Evolutionary conservation across 1,140 invertebrate genomes (phyloP), one percentile per base, ranked within the genome.

Genomic region (Drosophila subobscura): DNA sequence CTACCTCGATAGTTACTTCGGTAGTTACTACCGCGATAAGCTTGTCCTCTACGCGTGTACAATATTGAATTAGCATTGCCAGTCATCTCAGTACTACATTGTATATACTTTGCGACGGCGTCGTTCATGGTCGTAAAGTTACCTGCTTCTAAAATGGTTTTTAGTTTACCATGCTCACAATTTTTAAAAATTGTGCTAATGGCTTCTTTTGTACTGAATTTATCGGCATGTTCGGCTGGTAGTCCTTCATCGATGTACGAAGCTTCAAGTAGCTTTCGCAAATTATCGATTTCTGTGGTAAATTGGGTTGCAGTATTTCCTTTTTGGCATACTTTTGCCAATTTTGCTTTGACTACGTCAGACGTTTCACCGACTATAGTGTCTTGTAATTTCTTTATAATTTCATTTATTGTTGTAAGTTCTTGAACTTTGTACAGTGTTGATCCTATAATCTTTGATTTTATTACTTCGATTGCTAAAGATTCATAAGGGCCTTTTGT

Each of bases 361-460:
- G 25, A 25, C 5, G 25, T 25, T 25, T 25, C 5, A 25, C 25
- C 4, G 25, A 25, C 25, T 5, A 25, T 25, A 25, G 25, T 25
- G 4, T 5, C 5, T 25, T 25, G 4, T 5, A 25, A 10, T 54
- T 42, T 41, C 14, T 53, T 2, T 4, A 27, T 27, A 4, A 50
- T 16, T 29, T n/a, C 7, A 7, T 3, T 29, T 6, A 61, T 61
- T 3, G 58, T 42, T 16, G 3, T 22, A 16, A 53, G 41, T 10
- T 50, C 42, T 14, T 50, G 14, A 12, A 59, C 47, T 27, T 51
- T 58, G n/a, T 58, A 49, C 5, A 58, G 14, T 8, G 47, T 29
- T 8, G 46, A 22, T 27, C 46, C 33, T 4, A 40, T 20, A 14
- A 25, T 41, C 49, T 58, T 41, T 2, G 16, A 51, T 27, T 40